These are phyloP conservation scores for Drosophila histrio DNA, from an alignment of 2,888 invertebrate species.

Conservation along the genomic window DNA sequence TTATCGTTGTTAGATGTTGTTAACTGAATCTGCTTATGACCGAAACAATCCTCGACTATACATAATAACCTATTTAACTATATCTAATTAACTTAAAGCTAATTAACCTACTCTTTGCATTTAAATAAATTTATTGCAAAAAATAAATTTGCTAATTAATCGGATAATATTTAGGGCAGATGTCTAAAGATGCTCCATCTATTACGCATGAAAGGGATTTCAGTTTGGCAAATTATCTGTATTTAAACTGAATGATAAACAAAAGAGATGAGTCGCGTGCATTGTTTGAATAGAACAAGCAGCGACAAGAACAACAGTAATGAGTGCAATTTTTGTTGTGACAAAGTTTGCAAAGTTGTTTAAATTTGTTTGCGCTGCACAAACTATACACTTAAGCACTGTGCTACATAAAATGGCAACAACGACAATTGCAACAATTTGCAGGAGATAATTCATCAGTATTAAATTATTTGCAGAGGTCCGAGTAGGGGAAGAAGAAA, in stretches of 20 bases:
- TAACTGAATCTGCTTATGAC: no score
- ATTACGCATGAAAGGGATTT: not conserved
- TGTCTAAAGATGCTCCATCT: not conserved
- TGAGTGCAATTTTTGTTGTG: constrained; percentile 13
- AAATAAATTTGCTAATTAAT: not conserved
- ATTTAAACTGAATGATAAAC: not conserved
- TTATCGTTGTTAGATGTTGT: no score
- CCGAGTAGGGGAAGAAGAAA: not conserved
- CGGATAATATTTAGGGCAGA: no score
- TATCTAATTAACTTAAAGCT: not conserved
- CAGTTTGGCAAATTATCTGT: not conserved
- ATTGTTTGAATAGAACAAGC: not conserved
- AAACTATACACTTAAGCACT: constrained; percentile 53
- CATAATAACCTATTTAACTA: no score
- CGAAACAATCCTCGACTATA: no score
- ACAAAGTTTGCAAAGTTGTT: constrained; percentile 57
- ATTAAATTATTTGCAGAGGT: constrained; percentile 54
- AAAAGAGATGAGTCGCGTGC: not conserved
- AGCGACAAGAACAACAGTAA: not conserved
- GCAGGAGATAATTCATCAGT: constrained; percentile 58
- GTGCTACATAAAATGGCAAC: constrained; percentile 9
- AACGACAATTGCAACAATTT: constrained; percentile 36
- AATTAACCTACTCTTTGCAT: not conserved
- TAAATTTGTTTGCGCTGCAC: constrained; percentile 62
- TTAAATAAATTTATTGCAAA: not conserved